Conservation (phyloP, 2,113 vertebrate genomes). For the Otolemur garnettii region DNA sequence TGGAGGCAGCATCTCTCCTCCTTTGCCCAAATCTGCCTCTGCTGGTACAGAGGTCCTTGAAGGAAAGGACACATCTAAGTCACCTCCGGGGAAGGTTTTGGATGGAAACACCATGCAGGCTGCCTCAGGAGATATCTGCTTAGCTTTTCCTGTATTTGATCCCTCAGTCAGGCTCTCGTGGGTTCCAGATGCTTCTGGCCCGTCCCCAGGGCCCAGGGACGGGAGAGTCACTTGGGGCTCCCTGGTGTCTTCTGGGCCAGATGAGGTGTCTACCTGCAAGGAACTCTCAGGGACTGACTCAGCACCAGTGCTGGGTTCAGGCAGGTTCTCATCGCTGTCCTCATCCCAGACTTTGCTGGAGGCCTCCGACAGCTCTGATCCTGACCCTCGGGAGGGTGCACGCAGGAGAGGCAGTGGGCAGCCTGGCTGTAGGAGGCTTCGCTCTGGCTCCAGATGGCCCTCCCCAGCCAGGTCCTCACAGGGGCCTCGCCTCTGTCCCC, state of each 20-base stretch:
- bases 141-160: background rate
- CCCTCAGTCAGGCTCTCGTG: background rate
- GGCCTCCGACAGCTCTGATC: background rate
- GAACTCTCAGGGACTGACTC: background rate
- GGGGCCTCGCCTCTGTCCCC: background rate
- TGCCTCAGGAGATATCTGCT: fast-evolving
- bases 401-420: fast-evolving
- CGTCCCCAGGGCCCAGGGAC: background rate
- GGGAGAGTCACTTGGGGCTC: background rate
- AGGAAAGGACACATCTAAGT: background rate
- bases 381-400: background rate
- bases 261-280: background rate
- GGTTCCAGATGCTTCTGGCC: background rate
- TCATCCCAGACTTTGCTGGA: constrained; percentile 43
- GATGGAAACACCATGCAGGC: fast-evolving
- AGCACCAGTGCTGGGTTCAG: fast-evolving
- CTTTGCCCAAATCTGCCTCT: fast-evolving
- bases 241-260: fast-evolving
- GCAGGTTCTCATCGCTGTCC: background rate
- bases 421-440: fast-evolving
- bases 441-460: background rate
- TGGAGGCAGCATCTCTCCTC: background rate
- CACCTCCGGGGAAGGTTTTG: background rate
- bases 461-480: background rate
- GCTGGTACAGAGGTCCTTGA: fast-evolving